phyloP scores from a whole-genome alignment of 2,797 vertebrate genomes.

The Rhodeus uyekii region DNA sequence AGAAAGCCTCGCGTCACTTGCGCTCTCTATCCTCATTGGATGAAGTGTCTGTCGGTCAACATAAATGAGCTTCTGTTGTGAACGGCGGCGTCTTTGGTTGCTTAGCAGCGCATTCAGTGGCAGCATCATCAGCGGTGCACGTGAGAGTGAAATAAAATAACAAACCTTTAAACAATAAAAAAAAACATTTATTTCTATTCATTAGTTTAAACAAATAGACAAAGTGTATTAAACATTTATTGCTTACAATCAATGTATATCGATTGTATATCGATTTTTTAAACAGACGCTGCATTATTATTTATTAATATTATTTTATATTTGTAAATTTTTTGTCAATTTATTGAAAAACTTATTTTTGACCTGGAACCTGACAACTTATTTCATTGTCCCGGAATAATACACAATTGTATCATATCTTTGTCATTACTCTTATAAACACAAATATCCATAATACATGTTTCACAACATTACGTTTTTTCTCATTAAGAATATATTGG shows the following conservation, averaged over 20 bases:
- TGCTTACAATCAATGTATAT: too few relatives aligned
- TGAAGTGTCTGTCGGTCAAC: constrained; percentile 6
- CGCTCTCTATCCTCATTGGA: constrained; percentile 41
- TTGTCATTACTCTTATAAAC: not conserved
- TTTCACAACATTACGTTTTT: not conserved
- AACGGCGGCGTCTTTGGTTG: constrained; percentile 54
- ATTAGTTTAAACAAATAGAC: not conserved
- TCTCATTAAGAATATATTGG: not conserved
- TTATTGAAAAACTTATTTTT: too few relatives aligned
- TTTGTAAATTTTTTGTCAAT: not conserved
- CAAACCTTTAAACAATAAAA: not conserved
- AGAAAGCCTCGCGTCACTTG: not conserved
- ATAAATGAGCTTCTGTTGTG: constrained; percentile 18
- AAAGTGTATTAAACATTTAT: not conserved
- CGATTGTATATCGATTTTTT: not conserved
- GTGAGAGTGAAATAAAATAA: constrained; percentile 11
- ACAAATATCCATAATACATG: not conserved
- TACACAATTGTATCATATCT: not conserved
- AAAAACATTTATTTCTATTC: not conserved
- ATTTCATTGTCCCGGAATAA: not conserved
- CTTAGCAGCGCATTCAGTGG: constrained; percentile 44
- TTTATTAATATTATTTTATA: too few relatives aligned
- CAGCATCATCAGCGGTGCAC: not conserved
- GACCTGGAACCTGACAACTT: not conserved
- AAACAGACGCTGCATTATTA: not conserved